Evolutionary conservation across 2,113 vertebrate genomes (phyloP), one percentile per base, ranked within the genome.

Genomic region (Gymnobelideus leadbeateri): DNA sequence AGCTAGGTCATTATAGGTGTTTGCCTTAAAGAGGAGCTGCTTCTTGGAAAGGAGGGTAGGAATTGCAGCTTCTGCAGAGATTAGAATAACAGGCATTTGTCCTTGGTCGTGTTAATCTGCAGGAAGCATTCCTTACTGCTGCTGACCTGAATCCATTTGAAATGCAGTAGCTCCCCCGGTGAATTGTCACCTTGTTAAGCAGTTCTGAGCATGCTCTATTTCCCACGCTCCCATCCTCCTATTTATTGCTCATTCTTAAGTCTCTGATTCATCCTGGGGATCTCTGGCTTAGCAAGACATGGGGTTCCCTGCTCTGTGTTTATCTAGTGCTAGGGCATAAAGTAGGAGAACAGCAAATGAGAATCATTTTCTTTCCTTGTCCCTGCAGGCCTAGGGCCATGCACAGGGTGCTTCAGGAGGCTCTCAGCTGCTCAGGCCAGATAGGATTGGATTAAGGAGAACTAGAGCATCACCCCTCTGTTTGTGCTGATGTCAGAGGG

Each of bases 51-150:
- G 55, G 28, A 26, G 31, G 55, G 55, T 61, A 31, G 26, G 55
- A 61, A 28, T 26, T 61, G 31, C 31, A n/a, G 61, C 61, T 16
- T 3, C 61, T 61, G 57, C 61, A 37, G 61, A 68, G 31, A 68
- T 3, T 12, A 37, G 57, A 28, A 68, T 61, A n/a, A 12, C 0
- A 14, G 89, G 9, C 54, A 3, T 1, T 24, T 47, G 57, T 61
- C 57, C 47, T 14, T 37, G 23, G 8, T 77, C 68, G 51, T 0
- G 0, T 21, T 2, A 0, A 0, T 84, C 25, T 14, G 2, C 5
- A 6, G n/a, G 68, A 84, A 84, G 68, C 37, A 43, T 16, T 37
- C 68, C 16, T n/a, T 31, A 43, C 51, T 21, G 49, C 47, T 52
- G 23, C 89, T 28, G 26, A 10, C 43, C 89, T 0, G 28, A 23